Base-by-base conservation (phyloP, 1,140 invertebrate species). In the Uloborus diversus region DNA sequence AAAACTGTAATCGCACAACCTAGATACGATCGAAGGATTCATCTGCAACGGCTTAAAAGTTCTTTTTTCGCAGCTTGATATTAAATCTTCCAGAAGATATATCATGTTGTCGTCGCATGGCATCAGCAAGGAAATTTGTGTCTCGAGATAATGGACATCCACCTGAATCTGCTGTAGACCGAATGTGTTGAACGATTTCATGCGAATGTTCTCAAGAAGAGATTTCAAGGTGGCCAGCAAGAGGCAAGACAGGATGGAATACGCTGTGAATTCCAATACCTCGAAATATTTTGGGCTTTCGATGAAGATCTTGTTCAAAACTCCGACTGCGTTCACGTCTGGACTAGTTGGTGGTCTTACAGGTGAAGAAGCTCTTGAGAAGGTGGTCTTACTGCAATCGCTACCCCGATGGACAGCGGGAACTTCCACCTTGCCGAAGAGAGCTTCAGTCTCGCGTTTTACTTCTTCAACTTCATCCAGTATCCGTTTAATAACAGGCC, bases 91-190 rank as follows among this genome's bases (percentile, higher is more conserved):
- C 33, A 64, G 64, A 3, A 75, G 42, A 9, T 25, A 33, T 2
- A 49, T 9, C 17, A 62, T 25, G 9, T 37, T 30, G 13, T 33
- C 9, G 25, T 27, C 57, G 23, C 47, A 32, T 11, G 4, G 13
- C 11, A 73, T 1, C 17, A 47, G 13, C 2, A 23, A 35, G 28
- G n/a, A 27, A 20, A 64, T 17, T 0, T 20, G 23, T 2, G 30
- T n/a, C 20, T 64, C 14, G 1, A 75, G 20, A 28, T 28, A 75
- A n/a, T 35, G 32, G 0, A 75, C 23, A 25, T 75, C 71, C 28
- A 75, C 71, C 35, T 80, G 83, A 69, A 99, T 94, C 88, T 99
- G 97, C 86, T 99, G 97, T 32, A 99, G 86, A 4, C 97, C 97
- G 25, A 51, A 75, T 13, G 33, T 20, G 71, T 35, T 75, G 71